phyloP scores from a whole-genome alignment of 2,888 invertebrate genomes.

The Metacarcinus magister region DNA sequence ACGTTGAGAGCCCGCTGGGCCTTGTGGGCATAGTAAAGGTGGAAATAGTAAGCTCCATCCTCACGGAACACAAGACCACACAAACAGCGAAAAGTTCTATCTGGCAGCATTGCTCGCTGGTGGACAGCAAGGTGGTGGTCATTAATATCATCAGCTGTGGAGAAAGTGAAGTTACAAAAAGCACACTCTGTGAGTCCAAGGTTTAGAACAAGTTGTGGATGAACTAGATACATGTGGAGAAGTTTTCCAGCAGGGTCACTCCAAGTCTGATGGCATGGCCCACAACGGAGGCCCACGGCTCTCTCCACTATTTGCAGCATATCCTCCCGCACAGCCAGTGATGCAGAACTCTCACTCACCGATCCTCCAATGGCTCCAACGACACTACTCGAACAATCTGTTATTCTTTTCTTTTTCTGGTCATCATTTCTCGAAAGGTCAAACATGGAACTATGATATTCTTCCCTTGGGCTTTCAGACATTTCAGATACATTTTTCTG shows the following conservation, averaged over 20 bases:
- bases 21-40: constrained; percentile 82
- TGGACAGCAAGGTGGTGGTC: constrained; percentile 81
- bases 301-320: constrained; percentile 69
- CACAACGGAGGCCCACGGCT: constrained; percentile 71
- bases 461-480: constrained; percentile 52
- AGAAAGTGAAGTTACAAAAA: constrained; percentile 80
- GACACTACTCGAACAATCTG: constrained; percentile 72
- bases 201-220: constrained; percentile 80
- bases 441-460: constrained; percentile 55
- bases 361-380: constrained; percentile 77
- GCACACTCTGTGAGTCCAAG: constrained; percentile 80
- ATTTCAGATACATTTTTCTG: constrained; percentile 32
- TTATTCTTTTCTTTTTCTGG: constrained; percentile 67
- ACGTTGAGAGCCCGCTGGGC: constrained; percentile 81
- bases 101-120: constrained; percentile 77
- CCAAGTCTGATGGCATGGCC: constrained; percentile 74
- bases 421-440: constrained; percentile 66
- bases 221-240: constrained; percentile 82
- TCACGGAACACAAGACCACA: constrained; percentile 82
- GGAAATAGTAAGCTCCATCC: constrained; percentile 82
- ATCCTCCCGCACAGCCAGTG: constrained; percentile 69
- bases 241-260: constrained; percentile 79
- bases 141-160: constrained; percentile 81
- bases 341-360: constrained; percentile 52
- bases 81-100: constrained; percentile 81